Evolutionary conservation across 2,113 vertebrate species (phyloP).

Genomic region (Cariama cristata): DNA sequence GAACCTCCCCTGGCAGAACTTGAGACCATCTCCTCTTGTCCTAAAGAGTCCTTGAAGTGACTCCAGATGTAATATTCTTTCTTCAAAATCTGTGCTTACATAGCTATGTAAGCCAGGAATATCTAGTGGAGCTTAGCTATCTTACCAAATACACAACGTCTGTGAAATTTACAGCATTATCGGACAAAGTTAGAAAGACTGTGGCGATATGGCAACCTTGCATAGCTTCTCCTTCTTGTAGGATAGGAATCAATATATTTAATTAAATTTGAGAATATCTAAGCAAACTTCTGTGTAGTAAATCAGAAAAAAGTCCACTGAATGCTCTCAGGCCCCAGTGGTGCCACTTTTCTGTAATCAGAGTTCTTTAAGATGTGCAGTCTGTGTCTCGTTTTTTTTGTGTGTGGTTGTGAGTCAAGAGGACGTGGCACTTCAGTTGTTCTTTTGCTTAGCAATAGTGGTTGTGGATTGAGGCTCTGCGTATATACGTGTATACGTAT

Average conservation of each 20-base stretch:
- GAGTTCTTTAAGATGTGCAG: neutral
- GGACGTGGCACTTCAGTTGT: neutral
- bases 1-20: too few relatives aligned
- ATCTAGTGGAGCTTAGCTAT: neutral
- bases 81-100: neutral
- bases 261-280: neutral
- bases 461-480: neutral
- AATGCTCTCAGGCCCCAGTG: neutral
- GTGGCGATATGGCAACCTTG: neutral
- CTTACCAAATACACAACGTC: neutral
- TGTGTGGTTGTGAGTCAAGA: neutral
- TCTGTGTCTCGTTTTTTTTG: neutral
- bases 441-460: neutral
- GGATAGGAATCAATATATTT: neutral
- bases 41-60: neutral
- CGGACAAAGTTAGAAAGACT: neutral
- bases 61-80: neutral
- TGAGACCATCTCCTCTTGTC: too few relatives aligned
- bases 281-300: neutral
- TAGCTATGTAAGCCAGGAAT: neutral
- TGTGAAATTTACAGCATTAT: neutral
- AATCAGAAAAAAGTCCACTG: neutral
- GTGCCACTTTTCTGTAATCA: neutral
- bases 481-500: accelerated
- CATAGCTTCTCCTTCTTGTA: neutral